Evolutionary conservation across 2,113 vertebrate species (phyloP).

Genomic region (Columba janthina): DNA sequence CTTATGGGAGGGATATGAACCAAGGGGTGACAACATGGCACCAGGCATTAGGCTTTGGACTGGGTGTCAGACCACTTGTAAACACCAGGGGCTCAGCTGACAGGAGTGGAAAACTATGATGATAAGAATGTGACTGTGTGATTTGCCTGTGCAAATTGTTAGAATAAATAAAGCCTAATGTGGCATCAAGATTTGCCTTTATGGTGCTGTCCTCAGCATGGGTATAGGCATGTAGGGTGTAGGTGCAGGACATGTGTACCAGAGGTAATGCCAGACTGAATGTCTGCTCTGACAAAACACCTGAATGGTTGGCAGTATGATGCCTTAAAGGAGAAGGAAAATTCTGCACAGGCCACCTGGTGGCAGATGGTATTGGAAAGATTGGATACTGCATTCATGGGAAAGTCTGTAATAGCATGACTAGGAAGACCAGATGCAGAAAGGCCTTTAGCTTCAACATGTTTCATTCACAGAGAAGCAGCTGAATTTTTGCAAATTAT

Average conservation of each 20-base stretch:
- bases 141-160: not conserved
- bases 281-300: not conserved
- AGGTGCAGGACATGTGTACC: not conserved
- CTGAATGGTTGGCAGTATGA: not conserved
- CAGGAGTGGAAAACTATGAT: not conserved
- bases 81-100: not conserved
- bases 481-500: not conserved
- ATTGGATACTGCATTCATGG: not conserved
- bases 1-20: not conserved
- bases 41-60: accelerated
- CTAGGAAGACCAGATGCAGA: not conserved
- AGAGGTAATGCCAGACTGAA: not conserved
- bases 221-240: not conserved
- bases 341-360: not conserved
- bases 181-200: not conserved
- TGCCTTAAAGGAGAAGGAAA: not conserved
- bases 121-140: accelerated
- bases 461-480: not conserved
- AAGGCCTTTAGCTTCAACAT: not conserved
- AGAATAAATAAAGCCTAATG: not conserved
- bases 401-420: not conserved
- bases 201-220: accelerated
- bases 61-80: not conserved
- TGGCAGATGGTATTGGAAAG: not conserved
- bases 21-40: not conserved